Conservation (phyloP, 35 echinoderm and acorn worm species). For the Hemicentrotus pulcherrimus region DNA sequence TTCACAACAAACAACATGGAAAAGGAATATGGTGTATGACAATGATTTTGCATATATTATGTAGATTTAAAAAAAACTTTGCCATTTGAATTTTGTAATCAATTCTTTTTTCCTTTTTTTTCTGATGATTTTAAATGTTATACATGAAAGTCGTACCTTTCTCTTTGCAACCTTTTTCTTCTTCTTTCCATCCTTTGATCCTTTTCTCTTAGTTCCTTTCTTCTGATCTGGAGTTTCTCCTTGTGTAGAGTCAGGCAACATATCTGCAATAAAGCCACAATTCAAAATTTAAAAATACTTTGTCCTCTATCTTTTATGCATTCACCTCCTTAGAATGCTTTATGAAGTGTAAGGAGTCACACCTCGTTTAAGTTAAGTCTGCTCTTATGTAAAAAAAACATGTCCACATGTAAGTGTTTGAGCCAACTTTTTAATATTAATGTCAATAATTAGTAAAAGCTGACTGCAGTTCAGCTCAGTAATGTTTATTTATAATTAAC, state of each 20-base stretch:
- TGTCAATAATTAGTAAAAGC: too few species aligned
- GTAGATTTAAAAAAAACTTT: neutral
- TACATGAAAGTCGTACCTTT: neutral
- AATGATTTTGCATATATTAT: neutral
- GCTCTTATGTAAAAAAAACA: too few species aligned
- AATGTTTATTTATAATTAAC: too few species aligned
- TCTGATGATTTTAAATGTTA: neutral
- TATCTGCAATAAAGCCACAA: neutral
- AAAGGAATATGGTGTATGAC: neutral
- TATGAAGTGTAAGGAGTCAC: neutral
- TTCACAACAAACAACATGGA: neutral
- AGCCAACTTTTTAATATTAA: too few species aligned
- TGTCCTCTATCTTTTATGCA: neutral
- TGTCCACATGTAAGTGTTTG: too few species aligned
- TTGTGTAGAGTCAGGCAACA: constrained; percentile 43
- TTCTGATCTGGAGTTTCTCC: neutral
- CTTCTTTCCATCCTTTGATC: constrained; percentile 16
- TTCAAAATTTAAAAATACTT: neutral
- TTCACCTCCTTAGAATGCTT: neutral
- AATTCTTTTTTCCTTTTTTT: neutral
- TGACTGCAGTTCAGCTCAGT: too few species aligned
- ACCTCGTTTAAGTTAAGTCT: too few species aligned
- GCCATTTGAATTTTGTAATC: neutral
- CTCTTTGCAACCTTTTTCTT: constrained; percentile 23
- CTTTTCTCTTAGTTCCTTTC: neutral